Evolutionary conservation across 2,113 vertebrate species (phyloP).

Genomic region (Bufo gargarizans): DNA sequence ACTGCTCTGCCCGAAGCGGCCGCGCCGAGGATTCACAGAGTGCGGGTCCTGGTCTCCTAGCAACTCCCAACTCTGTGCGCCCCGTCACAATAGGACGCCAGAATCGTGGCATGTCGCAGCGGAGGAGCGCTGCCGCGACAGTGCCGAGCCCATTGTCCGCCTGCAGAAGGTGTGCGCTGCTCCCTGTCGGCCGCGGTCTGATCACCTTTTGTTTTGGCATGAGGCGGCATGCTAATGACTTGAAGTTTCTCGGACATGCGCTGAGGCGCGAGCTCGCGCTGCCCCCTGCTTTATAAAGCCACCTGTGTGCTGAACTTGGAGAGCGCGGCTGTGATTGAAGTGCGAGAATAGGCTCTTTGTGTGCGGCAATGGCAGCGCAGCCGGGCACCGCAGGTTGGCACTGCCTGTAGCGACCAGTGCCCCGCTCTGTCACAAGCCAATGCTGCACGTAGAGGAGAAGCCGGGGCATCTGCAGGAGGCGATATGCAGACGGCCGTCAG

Average conservation of each 20-base stretch:
- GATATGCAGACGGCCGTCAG: conserved; percentile 37
- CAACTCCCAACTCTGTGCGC: conserved; percentile 59
- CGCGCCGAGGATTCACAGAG: not conserved
- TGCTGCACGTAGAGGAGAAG: conserved; percentile 8
- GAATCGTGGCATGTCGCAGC: not conserved
- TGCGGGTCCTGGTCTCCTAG: conserved; percentile 68
- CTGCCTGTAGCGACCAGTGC: conserved; percentile 29
- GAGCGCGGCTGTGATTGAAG: not conserved
- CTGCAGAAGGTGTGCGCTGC: too few species aligned
- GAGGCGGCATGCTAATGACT: conserved; percentile 15
- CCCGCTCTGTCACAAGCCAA: not conserved
- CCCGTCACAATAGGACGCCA: not conserved
- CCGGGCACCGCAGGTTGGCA: not conserved
- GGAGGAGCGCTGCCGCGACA: not conserved
- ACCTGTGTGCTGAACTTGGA: conserved; percentile 41
- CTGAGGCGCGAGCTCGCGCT: not conserved
- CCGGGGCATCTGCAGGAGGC: conserved; percentile 5
- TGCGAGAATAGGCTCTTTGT: conserved; percentile 42
- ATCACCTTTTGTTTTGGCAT: not conserved
- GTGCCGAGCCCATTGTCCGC: not conserved
- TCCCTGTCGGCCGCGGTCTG: not conserved
- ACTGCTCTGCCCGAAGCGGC: conserved; percentile 57
- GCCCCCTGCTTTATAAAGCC: conserved; percentile 24
- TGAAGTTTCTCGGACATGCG: conserved; percentile 3
- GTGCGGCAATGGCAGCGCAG: conserved; percentile 16